Conservation (phyloP, 2,888 invertebrate genomes). For the Limnephilus rhombicus region DNA sequence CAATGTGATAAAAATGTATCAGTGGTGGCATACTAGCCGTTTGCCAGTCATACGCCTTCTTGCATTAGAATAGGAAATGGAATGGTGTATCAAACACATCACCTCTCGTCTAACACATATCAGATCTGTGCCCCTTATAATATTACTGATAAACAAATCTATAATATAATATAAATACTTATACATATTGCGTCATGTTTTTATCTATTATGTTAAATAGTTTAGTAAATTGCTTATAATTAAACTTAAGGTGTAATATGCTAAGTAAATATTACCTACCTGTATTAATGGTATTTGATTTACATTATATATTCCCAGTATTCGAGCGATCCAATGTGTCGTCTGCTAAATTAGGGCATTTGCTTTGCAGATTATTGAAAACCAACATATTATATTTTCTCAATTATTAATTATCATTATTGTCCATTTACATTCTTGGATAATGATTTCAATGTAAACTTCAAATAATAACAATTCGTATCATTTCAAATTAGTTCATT, state of each 20-base stretch:
- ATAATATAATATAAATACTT: conserved; percentile 73
- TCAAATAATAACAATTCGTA: neutral
- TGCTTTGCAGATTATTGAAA: conserved; percentile 21
- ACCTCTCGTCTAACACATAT: conserved; percentile 87
- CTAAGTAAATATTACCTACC: conserved; percentile 35
- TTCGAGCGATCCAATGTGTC: conserved; percentile 23
- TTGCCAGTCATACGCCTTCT: conserved; percentile 75
- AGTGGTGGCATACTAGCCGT: conserved; percentile 68
- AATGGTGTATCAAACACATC: conserved; percentile 79
- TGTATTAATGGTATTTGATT: conserved; percentile 22
- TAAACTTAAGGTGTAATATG: conserved; percentile 40
- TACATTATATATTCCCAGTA: conserved; percentile 38
- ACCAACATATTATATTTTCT: neutral
- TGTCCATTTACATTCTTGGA: neutral
- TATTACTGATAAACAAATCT: conserved; percentile 68
- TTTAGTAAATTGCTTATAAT: conserved; percentile 59
- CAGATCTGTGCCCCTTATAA: conserved; percentile 87
- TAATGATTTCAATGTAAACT: neutral
- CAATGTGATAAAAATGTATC: conserved; percentile 66
- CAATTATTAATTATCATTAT: neutral
- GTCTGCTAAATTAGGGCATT: conserved; percentile 14
- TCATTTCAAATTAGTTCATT: conserved; percentile 21
- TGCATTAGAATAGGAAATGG: conserved; percentile 76
- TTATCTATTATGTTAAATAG: conserved; percentile 66
- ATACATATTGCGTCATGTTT: conserved; percentile 67